Conservation (phyloP, 2,797 vertebrate genomes). For the Hipposideros larvatus region DNA sequence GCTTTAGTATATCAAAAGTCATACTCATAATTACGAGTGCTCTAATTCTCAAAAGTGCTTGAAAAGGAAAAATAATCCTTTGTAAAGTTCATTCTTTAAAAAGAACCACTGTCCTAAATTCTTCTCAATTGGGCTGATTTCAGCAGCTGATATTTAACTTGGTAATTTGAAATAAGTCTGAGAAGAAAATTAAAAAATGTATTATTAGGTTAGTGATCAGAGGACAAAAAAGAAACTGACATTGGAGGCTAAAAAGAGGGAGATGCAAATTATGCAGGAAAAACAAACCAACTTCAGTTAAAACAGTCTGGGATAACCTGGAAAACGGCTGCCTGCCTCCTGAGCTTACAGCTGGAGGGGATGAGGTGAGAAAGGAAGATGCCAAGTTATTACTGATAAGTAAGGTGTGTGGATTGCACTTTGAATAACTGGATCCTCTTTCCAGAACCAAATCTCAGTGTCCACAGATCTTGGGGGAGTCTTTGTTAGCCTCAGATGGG, state of each 20-base stretch:
- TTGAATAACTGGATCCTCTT: background rate
- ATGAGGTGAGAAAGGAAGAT: background rate
- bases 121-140: background rate
- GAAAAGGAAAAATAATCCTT: background rate
- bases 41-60: conserved; percentile 10
- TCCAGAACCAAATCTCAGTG: background rate
- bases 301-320: background rate
- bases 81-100: background rate
- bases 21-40: background rate
- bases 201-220: background rate
- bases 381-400: background rate
- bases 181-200: background rate
- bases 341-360: background rate
- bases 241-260: background rate
- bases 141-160: background rate
- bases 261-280: background rate
- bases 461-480: background rate
- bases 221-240: background rate
- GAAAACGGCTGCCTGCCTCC: background rate
- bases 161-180: background rate
- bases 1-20: conserved; percentile 2
- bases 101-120: background rate
- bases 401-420: background rate
- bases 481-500: background rate
- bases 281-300: background rate